Base-by-base conservation (phyloP, 2,888 invertebrate genomes). In the Trichogramma evanescens region DNA sequence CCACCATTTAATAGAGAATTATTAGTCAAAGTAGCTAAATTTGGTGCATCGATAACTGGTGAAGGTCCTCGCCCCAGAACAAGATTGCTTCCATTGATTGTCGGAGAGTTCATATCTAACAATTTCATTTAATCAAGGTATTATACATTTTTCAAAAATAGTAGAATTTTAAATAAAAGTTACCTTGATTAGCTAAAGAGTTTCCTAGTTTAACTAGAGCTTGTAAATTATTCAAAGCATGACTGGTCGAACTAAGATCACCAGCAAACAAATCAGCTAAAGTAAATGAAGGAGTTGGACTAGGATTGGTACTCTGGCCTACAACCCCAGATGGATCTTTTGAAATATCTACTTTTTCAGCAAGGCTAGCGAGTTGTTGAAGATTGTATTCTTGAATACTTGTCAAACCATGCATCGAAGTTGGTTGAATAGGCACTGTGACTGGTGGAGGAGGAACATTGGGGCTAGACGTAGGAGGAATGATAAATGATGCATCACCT, bases 321-420 rank as follows among this genome's bases (percentile, higher is more conserved):
- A 76, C 75, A 45, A 76, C 74, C 55, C 70, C 70, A 38, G 67
- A 68, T 1, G 66, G 54, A 46, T 77, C 76, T 44, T 72, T 72
- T 39, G 71, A 68, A 65, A 77, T 76, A 56, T 78, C 74, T 54
- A 74, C 84, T 68, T 85, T 88, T 74, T 89, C 91, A 2, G 89
- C 91, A 67, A 93, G 82, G 71, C 88, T 90, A 50, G 91, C 92
- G 72, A 93, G 78, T 75, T 91, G 90, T 66, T 91, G 89, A 69
- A 93, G 80, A 79, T 93, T 93, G 74, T 92, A 93, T 78, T 93
- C 92, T 63, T 90, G 89, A 80, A 92, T 90, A 69, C 89, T 89
- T 8, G 87, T 81, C 60, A 84, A 82, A 38, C 83, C 82, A 63
- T 81, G 80, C 39, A 82, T 78, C 42, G 78, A 69, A 65, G 78